Percentiles rank a stretch among this genome's conserved stretches.
phyloP scores from a whole-genome alignment of 2,888 invertebrate species.

The Ctena decussata region DNA sequence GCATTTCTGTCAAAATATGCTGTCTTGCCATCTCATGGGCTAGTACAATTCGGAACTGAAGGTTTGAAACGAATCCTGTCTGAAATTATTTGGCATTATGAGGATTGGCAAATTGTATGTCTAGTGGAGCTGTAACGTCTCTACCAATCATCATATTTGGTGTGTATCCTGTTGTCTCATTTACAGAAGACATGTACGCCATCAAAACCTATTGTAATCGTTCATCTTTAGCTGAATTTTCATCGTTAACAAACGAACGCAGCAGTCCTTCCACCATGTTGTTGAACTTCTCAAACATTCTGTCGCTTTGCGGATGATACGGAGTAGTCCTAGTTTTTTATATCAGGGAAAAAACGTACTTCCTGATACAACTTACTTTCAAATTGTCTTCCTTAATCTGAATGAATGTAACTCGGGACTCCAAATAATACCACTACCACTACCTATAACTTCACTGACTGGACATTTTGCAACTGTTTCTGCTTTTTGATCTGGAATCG shows the following conservation, averaged over 20 bases:
- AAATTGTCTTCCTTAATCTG: no score
- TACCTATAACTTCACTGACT: neutral
- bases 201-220: neutral
- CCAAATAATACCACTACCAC: no score
- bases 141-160: neutral
- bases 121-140: neutral
- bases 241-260: neutral
- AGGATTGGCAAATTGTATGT: constrained; percentile 1
- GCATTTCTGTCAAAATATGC: neutral
- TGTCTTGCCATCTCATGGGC: neutral
- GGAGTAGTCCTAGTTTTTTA: neutral
- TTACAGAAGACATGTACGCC: neutral
- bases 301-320: neutral
- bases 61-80: neutral
- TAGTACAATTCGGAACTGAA: neutral
- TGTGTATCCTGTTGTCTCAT: neutral
- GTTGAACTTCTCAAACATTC: neutral
- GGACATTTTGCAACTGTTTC: neutral
- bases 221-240: neutral
- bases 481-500: neutral
- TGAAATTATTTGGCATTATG: neutral
- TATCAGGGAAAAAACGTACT: neutral
- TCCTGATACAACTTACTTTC: neutral
- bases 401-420: neutral
- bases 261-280: neutral